Base-by-base conservation (phyloP, 1,140 invertebrate genomes). In the Lucilia sericata region DNA sequence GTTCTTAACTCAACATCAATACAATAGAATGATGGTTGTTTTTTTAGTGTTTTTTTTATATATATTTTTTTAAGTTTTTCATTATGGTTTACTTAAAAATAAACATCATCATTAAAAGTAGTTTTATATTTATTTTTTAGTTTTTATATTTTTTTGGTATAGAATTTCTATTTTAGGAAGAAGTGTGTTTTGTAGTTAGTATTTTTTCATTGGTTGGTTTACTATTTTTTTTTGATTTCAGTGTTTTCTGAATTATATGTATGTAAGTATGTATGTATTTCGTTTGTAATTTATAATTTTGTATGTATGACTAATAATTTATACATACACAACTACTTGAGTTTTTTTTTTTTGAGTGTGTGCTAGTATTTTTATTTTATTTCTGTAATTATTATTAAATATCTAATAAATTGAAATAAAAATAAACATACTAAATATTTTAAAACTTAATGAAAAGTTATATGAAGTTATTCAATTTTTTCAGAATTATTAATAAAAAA, bases 131-230 rank as follows among this genome's bases (percentile, higher is more conserved):
- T 70, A 21, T 21, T 19, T 70, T 70, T 25, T 10, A 70, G n/a
- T 70, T 70, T 70, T 70, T 21, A n/a, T 55, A 21, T 21, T 70
- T 21, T 21, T 70, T 70, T 60, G 13, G 13, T n/a, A 60, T 60
- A 60, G 51, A 60, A 60, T 60, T 70, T 70, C 65, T 70, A 70
- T 70, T 21, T 21, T n/a, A 70, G 65, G 65, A 70, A 70, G 65
- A 70, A 10, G 65, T 70, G 51, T 12, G 51, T 55, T 55, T 55
- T 55, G 9, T 55, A 14, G 7, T 55, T 12, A 14, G 9, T 55
- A 17, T 17, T 55, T 55, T 55, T 4, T 4, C 12, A 14, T 55
- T 55, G 51, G 4, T 55, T 55, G 17, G 51, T 55, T 55, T 42
- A 42, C 42, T 42, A 42, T 8, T 42, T 42, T 42, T 30, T 30